Conservation (phyloP, 1,140 invertebrate genomes). For the Drosophila repleta region DNA sequence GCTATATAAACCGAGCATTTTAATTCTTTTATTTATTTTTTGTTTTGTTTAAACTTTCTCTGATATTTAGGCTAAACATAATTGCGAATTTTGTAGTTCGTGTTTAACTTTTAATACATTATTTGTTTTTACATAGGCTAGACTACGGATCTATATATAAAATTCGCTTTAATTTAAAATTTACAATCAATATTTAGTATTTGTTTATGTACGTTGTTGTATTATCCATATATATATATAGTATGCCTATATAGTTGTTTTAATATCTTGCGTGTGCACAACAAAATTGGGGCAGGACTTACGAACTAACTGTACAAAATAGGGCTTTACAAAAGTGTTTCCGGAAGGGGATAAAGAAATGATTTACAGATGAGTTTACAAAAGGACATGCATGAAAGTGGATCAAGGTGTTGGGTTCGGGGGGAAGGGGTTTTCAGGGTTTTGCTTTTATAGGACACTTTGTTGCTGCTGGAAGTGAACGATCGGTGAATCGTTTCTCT, state of each 20-base stretch:
- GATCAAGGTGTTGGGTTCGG: not conserved
- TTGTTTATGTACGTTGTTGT: slow-evolving; percentile 4
- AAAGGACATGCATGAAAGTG: slow-evolving; percentile 1
- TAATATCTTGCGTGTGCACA: slow-evolving; percentile 66
- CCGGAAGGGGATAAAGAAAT: not conserved
- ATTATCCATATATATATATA: slow-evolving; percentile 19
- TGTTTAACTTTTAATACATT: slow-evolving; percentile 75
- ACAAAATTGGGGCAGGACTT: slow-evolving; percentile 51
- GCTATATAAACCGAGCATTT: slow-evolving; percentile 68
- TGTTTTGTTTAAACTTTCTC: slow-evolving; percentile 20
- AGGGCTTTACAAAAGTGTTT: slow-evolving; percentile 6
- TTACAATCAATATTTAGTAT: slow-evolving; percentile 44
- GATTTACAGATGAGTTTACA: not conserved
- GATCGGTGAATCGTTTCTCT: slow-evolving; percentile 18
- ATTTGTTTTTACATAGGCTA: slow-evolving; percentile 67
- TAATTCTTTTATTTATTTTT: slow-evolving; percentile 33
- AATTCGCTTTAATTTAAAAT: slow-evolving; percentile 52
- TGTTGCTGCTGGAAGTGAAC: slow-evolving; percentile 48
- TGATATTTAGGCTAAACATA: slow-evolving; percentile 47
- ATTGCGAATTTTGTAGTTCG: slow-evolving; percentile 33
- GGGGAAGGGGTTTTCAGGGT: not conserved
- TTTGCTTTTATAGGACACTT: slow-evolving; percentile 35
- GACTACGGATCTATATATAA: slow-evolving; percentile 41
- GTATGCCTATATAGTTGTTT: slow-evolving; percentile 8
- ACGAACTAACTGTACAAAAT: slow-evolving; percentile 71